Conservation (phyloP, 1,140 invertebrate genomes). For the Armadillidium nasatum region DNA sequence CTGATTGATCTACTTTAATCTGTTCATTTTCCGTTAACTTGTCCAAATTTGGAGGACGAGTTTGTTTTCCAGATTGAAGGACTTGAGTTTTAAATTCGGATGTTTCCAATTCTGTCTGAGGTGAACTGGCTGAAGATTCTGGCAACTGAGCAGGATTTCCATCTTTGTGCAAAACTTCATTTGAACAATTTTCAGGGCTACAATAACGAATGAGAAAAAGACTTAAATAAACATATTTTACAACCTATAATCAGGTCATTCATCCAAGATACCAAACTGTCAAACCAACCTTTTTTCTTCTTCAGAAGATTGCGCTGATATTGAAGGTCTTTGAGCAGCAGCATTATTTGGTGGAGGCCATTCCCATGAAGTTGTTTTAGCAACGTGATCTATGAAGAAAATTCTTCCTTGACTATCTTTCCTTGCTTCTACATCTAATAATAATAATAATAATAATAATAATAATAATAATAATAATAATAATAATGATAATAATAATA, state of each 20-base stretch:
- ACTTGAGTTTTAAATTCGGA: neutral
- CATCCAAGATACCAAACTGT: neutral
- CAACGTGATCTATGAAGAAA: constrained; percentile 88
- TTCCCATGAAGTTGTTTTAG: constrained; percentile 85
- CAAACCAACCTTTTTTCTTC: constrained; percentile 30
- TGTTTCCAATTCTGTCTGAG: neutral
- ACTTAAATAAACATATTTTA: too few relatives aligned
- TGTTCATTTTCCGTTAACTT: too few relatives aligned
- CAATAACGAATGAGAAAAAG: too few relatives aligned
- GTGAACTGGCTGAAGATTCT: neutral
- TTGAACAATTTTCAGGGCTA: too few relatives aligned
- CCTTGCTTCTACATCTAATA: constrained; percentile 77
- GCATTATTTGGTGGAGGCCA: constrained; percentile 55
- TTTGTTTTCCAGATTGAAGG: neutral
- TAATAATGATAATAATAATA: too few relatives aligned
- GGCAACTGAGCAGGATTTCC: neutral
- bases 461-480: too few relatives aligned
- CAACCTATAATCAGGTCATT: too few relatives aligned
- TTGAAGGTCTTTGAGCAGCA: constrained; percentile 29
- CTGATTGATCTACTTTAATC: too few relatives aligned
- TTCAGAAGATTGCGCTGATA: constrained; percentile 32
- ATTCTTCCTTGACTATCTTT: constrained; percentile 86
- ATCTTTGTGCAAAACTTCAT: too few relatives aligned
- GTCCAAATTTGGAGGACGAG: too few relatives aligned
- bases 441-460: neutral